Conservation (phyloP, 2,888 invertebrate species). For the Chrysolina oricalcia region DNA sequence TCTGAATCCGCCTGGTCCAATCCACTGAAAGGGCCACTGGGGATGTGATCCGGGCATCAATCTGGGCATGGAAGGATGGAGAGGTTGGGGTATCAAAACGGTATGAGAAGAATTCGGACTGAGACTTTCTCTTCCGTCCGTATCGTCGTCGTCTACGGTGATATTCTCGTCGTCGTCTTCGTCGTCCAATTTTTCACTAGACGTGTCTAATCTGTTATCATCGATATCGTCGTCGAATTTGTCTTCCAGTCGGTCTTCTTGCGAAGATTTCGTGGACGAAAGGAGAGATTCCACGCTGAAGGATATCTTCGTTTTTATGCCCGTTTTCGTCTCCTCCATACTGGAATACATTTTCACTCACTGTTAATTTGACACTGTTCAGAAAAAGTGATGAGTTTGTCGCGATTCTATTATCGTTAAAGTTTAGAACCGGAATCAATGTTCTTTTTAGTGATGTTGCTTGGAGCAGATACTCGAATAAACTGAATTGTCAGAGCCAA, state of each 20-base stretch:
- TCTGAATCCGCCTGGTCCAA: slow-evolving; percentile 76
- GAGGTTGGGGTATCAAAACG: slow-evolving; percentile 80
- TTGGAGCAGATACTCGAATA: slow-evolving; percentile 52
- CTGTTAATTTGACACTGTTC: slow-evolving; percentile 40
- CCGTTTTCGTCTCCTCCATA: slow-evolving; percentile 69
- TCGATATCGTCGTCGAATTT: slow-evolving; percentile 57
- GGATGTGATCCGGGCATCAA: slow-evolving; percentile 73
- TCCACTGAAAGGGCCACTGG: slow-evolving; percentile 79
- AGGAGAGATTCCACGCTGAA: slow-evolving; percentile 83
- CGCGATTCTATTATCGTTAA: slow-evolving; percentile 28
- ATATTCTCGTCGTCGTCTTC: slow-evolving; percentile 71
- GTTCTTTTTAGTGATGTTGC: slow-evolving; percentile 54
- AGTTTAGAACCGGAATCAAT: slow-evolving; percentile 31
- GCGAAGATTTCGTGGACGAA: slow-evolving; percentile 56
- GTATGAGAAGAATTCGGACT: slow-evolving; percentile 75
- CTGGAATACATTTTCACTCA: slow-evolving; percentile 54
- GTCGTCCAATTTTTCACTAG: slow-evolving; percentile 70
- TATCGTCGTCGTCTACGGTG: slow-evolving; percentile 70
- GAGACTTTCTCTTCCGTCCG: slow-evolving; percentile 69
- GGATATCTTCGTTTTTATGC: slow-evolving; percentile 79
- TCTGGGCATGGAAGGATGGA: slow-evolving; percentile 77
- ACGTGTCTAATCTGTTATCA: slow-evolving; percentile 57
- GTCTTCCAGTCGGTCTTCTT: slow-evolving; percentile 51
- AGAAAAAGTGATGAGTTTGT: slow-evolving; percentile 24
- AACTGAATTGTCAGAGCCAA: slow-evolving; percentile 55